Evolutionary conservation across 2,888 invertebrate genomes (phyloP), one percentile per base, ranked within the genome.

Genomic region (Pseudolycoriella hygida): DNA sequence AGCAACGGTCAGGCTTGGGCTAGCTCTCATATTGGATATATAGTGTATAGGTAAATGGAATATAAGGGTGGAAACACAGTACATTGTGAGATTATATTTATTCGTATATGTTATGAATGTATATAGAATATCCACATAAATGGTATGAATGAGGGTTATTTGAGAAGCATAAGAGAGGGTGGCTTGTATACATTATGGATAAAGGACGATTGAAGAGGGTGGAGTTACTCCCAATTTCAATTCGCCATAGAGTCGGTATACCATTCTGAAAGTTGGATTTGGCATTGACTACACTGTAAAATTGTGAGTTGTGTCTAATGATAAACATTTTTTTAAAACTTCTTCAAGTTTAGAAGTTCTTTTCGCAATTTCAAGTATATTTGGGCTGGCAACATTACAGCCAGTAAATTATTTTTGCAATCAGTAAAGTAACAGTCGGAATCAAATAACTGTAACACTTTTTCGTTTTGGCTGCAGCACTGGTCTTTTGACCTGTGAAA

Each of bases 1-100:
- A 50, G 52, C 52, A 52, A 52, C 52, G 52, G 52, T 52, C 52
- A 49, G 50, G 17, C 39, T 39, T 39, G 15, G 39, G 39, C 39
- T 39, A 39, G 39, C 39, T 14, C 39, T 39, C 15, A 39, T 17
- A 39, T 39, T 39, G 39, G 11, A 39, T 34, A 12, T 12, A 14
- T 14, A 14, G 5, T 34, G 11, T 34, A 39, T 14, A 17, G 39
- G 15, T 17, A 25, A 25, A 25, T 25, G 25, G 25, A 25, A 25
- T 25, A 39, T 39, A 39, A 17, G 39, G 39, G 39, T 39, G 39
- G 39, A 39, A 14, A 14, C 15, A 12, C 17, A 15, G 39, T 34
- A 14, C 15, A 14, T 39, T 39, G 39, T 39, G 17, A 17, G 17
- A 15, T 15, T 17, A 39, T 39, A 17, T 17, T 15, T 17, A 37